These are phyloP conservation scores for Pseudomyrmex cubaensis DNA, from an alignment of 1,140 invertebrate genomes.

Conservation along the genomic window DNA sequence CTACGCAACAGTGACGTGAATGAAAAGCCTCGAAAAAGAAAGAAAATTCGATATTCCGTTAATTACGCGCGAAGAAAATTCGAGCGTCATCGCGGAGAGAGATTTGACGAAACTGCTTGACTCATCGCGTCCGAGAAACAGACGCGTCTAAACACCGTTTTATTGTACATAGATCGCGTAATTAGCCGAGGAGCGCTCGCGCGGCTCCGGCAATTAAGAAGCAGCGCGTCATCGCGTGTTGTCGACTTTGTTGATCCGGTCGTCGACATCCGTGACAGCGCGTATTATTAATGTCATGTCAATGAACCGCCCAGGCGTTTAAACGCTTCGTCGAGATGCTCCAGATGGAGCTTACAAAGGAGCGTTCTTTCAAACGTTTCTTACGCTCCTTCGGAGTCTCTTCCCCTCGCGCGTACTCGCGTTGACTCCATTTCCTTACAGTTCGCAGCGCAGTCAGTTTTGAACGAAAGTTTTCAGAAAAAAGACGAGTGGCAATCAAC, in stretches of 20 bases:
- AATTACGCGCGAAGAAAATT: conserved; percentile 6
- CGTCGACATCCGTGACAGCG: conserved; percentile 50
- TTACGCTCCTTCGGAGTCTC: background rate
- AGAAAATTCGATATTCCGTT: background rate
- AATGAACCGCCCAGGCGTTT: conserved; percentile 41
- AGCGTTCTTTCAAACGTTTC: background rate
- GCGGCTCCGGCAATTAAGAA: conserved; percentile 47
- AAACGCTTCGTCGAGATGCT: conserved; percentile 1
- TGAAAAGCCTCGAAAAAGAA: background rate
- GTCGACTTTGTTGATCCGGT: conserved; percentile 52
- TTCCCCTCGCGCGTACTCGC: too few relatives aligned
- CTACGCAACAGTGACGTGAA: background rate
- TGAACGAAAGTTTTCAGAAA: background rate
- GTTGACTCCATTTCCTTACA: background rate
- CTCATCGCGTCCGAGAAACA: conserved; percentile 3
- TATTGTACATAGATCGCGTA: conserved; percentile 28
- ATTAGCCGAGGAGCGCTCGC: conserved; percentile 35
- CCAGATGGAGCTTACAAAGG: conserved; percentile 10
- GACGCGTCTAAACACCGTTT: conserved; percentile 48
- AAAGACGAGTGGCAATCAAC: background rate
- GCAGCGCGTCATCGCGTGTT: conserved; percentile 44
- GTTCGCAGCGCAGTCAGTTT: background rate
- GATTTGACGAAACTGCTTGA: conserved; percentile 4
- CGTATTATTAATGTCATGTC: conserved; percentile 51
- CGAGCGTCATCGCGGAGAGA: background rate